phyloP scores from a whole-genome alignment of 2,888 invertebrate genomes.

The Dermolepida albohirtum region DNA sequence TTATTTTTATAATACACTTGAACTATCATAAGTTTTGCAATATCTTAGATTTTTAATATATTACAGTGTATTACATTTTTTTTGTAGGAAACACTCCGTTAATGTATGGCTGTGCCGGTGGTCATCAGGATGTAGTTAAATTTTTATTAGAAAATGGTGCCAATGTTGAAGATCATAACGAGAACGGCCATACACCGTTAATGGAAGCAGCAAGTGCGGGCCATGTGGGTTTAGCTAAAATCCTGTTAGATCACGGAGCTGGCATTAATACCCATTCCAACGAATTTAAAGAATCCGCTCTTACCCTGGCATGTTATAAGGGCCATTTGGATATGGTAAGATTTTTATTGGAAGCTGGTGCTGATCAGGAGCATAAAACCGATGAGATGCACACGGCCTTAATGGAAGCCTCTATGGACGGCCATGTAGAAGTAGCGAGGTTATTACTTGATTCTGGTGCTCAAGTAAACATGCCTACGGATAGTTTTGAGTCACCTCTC shows the following conservation, averaged over 20 bases:
- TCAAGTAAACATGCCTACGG: slow-evolving; percentile 99
- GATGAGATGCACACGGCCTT: slow-evolving; percentile 99
- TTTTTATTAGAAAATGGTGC: slow-evolving; percentile 90
- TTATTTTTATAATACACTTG: no score
- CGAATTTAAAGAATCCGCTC: slow-evolving; percentile 89
- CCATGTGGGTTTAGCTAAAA: slow-evolving; percentile 92
- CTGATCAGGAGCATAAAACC: slow-evolving; percentile 98
- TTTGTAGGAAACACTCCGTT: slow-evolving; percentile 89
- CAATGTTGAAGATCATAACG: slow-evolving; percentile 98
- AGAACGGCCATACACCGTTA: slow-evolving; percentile 98
- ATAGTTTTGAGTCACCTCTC: slow-evolving; percentile 98
- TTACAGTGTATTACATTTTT: slow-evolving; percentile 19
- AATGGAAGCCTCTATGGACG: slow-evolving; percentile 99
- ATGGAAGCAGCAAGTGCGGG: slow-evolving; percentile 99
- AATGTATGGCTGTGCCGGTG: slow-evolving; percentile 97
- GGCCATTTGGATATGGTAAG: slow-evolving; percentile 98
- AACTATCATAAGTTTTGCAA: no score
- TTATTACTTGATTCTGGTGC: slow-evolving; percentile 96
- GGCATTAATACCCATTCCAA: slow-evolving; percentile 99
- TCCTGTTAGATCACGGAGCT: slow-evolving; percentile 92
- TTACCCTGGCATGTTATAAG: slow-evolving; percentile 78
- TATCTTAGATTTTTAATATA: no score
- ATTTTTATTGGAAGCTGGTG: slow-evolving; percentile 94
- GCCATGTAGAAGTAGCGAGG: slow-evolving; percentile 96
- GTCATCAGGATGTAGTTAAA: slow-evolving; percentile 92